Conservation (phyloP, 2,797 vertebrate species). For the Gastrophryne carolinensis region DNA sequence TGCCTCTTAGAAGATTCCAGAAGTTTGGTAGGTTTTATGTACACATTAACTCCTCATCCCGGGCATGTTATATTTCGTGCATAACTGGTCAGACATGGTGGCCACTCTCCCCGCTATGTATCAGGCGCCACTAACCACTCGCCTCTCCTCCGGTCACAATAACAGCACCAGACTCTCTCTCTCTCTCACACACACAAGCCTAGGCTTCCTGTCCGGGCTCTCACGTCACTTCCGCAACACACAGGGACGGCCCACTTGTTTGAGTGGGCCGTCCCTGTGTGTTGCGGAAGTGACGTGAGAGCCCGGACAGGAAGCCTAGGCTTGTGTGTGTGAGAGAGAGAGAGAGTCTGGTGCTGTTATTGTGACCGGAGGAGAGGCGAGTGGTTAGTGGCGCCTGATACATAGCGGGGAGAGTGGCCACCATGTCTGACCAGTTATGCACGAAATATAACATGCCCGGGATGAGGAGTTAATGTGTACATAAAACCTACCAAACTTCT, state of each 20-base stretch:
- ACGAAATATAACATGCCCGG: no score
- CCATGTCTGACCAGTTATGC: conserved; percentile 50
- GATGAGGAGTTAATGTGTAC: no score
- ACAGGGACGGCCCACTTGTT: background rate
- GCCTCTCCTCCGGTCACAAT: conserved; percentile 27
- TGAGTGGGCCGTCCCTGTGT: background rate
- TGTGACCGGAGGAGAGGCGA: conserved; percentile 19
- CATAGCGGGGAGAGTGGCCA: background rate
- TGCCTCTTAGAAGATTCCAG: no score
- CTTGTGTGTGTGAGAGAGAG: no score
- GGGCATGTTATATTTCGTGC: no score
- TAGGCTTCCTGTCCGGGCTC: background rate
- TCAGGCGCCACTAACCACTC: background rate
- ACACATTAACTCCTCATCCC: no score
- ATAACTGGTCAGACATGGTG: conserved; percentile 49
- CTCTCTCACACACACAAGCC: conserved; percentile 10
- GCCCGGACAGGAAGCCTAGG: conserved; percentile 4
- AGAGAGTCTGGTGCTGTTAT: conserved; percentile 40
- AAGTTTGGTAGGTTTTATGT: no score
- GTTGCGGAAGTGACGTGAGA: conserved; percentile 9
- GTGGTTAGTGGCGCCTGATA: background rate
- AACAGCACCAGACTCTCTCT: conserved; percentile 37
- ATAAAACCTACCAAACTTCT: no score
- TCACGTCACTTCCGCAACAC: conserved; percentile 2
- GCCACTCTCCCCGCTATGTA: background rate